Base-by-base conservation (phyloP, 2,888 invertebrate genomes). In the Noctua fimbriata region DNA sequence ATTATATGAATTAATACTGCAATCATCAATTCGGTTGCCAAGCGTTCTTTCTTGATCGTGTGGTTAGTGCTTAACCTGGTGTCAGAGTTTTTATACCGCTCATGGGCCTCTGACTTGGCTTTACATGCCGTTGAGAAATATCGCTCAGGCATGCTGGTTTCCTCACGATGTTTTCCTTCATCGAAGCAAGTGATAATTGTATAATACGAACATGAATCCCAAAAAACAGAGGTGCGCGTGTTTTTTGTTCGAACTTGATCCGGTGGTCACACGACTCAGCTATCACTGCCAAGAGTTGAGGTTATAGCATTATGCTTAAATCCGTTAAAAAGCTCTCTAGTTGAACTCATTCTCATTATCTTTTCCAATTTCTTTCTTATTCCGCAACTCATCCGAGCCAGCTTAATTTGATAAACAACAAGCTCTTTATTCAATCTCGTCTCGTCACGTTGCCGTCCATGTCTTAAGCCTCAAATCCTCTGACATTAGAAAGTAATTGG, bases 401-500 rank as follows among this genome's bases (percentile, higher is more conserved):
- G 60, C 78, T 69, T 77, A 81, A 85, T 81, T 85, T 75, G 63
- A 81, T 85, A 63, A 81, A 81, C 81, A 76, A 73, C 74, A 77
- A 85, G 77, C 69, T 75, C 69, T 87, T 76, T 74, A 69, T 77
- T 55, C 69, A 76, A 72, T 81, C 75, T 76, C 74, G 58, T 78
- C 80, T 74, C 76, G 69, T 77, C 72, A 79, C 72, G 82, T 73
- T 78, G 87, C 65, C 69, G 49, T 75, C 80, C 67, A 81, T 73
- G 75, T 81, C 78, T 67, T 65, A 71, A 78, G 82, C 65, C 55
- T 82, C 63, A 85, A 87, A 88, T 69, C 78, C 47, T 80, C 69
- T 76, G 81, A 86, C 79, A 81, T 83, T 69, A 81, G 69, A 69
- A 87, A 44, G 85, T 82, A 88, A 89, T 89, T 86, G 85, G 67